Evolutionary conservation across 2,797 vertebrate genomes (phyloP).

Genomic region (Potorous gilbertii): DNA sequence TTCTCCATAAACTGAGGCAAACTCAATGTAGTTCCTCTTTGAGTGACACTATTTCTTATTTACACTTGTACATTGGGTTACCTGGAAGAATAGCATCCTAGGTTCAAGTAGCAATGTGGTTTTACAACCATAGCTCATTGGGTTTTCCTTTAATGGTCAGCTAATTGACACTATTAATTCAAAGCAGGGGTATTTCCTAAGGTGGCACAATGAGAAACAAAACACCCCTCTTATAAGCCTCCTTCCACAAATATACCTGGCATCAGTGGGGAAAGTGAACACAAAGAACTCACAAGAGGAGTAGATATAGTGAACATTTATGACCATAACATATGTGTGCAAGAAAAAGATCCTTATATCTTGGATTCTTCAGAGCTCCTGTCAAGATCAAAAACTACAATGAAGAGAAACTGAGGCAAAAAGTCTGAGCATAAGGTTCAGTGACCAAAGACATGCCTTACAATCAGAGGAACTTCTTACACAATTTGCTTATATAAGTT

Average conservation of each 20-base stretch:
- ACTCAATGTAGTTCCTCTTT: no score
- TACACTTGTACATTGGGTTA: background rate
- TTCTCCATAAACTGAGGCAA: background rate
- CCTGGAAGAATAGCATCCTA: background rate
- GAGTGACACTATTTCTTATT: background rate
- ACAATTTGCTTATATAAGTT: background rate
- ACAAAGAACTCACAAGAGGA: background rate
- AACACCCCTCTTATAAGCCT: background rate
- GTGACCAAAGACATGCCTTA: background rate
- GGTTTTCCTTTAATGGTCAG: background rate
- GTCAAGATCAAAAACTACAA: background rate
- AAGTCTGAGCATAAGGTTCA: background rate
- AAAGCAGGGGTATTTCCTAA: background rate
- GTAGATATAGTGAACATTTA: background rate
- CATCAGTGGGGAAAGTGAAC: no score
- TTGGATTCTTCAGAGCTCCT: background rate
- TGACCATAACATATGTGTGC: background rate
- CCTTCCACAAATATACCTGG: background rate
- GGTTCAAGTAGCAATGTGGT: background rate
- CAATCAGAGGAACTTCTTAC: background rate
- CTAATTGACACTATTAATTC: background rate
- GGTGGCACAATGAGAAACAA: background rate
- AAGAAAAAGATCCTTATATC: background rate
- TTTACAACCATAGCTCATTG: background rate
- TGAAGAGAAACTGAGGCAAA: background rate